Evolutionary conservation across 2,797 vertebrate species (phyloP).

Genomic region (Adrianichthys oophorus): DNA sequence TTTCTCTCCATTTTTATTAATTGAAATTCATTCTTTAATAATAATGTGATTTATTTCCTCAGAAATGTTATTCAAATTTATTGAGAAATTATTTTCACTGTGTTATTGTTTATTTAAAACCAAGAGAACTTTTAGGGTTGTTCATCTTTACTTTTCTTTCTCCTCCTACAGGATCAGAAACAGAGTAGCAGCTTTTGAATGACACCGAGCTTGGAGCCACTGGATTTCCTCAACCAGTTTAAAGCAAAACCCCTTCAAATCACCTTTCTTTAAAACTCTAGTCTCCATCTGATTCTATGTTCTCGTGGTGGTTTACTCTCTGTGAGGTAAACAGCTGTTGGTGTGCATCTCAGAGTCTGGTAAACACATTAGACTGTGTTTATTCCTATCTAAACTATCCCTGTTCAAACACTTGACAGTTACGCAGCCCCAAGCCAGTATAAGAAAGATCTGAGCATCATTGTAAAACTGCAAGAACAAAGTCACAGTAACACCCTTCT

Average conservation of each 20-base stretch:
- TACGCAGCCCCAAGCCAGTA: constrained; percentile 37
- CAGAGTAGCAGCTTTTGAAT: constrained; percentile 18
- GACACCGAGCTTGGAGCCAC: constrained; percentile 10
- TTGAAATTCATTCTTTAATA: too few species aligned
- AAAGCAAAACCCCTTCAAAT: constrained; percentile 15
- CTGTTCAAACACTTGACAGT: constrained; percentile 57
- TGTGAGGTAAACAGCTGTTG: constrained; percentile 65
- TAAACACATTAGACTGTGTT: constrained; percentile 75
- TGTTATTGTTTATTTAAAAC: constrained; percentile 8
- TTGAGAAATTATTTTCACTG: constrained; percentile 29
- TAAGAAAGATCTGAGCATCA: constrained; percentile 33
- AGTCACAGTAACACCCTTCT: constrained; percentile 1
- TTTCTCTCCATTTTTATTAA: too few species aligned
- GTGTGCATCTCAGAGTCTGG: constrained; percentile 54
- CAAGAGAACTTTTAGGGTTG: constrained; percentile 13
- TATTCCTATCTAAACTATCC: constrained; percentile 61
- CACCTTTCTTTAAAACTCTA: constrained; percentile 12
- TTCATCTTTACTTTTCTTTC: constrained; percentile 9
- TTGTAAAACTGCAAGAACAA: constrained; percentile 13
- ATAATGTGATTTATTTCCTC: too few species aligned
- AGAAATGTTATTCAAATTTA: background rate
- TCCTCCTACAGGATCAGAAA: constrained; percentile 4
- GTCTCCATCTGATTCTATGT: constrained; percentile 34
- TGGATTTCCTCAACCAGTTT: background rate
- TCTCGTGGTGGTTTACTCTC: constrained; percentile 40